A percentile compares a stretch with the other conserved stretches of the same genome.
Conservation (phyloP, 2,797 vertebrate species). For the Coluber constrictor region DNA sequence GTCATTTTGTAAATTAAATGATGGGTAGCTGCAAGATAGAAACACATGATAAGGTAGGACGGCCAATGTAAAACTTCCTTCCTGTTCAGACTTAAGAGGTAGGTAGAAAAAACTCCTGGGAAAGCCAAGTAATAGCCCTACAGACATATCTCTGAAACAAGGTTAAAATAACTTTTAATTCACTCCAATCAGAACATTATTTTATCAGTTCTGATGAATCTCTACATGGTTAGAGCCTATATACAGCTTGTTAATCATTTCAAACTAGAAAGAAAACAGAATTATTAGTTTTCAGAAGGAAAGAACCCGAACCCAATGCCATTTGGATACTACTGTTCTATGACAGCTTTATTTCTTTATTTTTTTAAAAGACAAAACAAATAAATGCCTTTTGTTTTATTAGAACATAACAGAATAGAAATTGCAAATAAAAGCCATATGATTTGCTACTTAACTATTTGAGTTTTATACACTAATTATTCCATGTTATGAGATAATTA, state of each 20-base stretch:
- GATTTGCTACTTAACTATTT: constrained; percentile 61
- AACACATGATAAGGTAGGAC: no score
- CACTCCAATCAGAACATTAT: neutral
- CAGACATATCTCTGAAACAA: neutral
- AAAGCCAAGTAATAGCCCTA: neutral
- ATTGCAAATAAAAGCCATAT: constrained; percentile 55
- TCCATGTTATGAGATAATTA: constrained; percentile 65
- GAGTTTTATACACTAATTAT: constrained; percentile 67
- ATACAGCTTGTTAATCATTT: neutral
- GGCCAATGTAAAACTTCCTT: neutral
- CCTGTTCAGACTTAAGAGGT: neutral
- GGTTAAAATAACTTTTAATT: neutral
- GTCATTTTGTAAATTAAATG: neutral
- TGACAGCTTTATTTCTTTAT: constrained; percentile 27
- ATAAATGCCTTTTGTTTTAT: neutral
- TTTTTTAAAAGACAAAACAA: constrained; percentile 34
- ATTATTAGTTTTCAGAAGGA: neutral
- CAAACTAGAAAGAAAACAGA: neutral
- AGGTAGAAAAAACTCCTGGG: neutral
- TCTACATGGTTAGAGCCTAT: neutral
- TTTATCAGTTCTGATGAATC: neutral
- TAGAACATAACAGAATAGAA: constrained; percentile 22
- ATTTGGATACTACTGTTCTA: neutral
- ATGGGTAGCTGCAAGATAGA: neutral
- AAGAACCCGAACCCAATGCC: neutral